Evolutionary conservation across 2,113 vertebrate genomes (phyloP).

Genomic region (Peromyscus polionotus): DNA sequence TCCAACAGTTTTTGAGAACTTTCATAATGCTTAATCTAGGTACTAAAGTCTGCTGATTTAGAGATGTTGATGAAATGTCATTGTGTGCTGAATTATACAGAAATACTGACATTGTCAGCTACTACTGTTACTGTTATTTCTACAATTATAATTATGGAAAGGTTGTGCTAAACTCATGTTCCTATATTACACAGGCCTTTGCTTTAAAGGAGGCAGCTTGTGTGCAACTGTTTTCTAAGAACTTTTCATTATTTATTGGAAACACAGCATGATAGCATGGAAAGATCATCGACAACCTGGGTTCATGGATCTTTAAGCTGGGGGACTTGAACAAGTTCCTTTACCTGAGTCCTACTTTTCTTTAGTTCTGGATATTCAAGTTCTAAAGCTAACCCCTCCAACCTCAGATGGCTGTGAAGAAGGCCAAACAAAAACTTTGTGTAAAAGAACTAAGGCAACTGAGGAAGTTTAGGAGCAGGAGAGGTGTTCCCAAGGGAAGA

Average conservation of each 20-base stretch:
- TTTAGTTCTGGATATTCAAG: constrained; percentile 29
- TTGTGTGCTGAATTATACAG: neutral
- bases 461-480: neutral
- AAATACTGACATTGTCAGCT: neutral
- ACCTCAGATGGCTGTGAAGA: neutral
- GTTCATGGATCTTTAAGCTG: neutral
- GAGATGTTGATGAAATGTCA: neutral
- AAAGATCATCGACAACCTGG: neutral
- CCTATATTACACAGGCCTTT: neutral
- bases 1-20: neutral
- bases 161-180: constrained; percentile 4
- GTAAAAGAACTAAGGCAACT: neutral
- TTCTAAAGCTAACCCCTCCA: constrained; percentile 17
- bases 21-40: constrained; percentile 9
- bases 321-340: constrained; percentile 5
- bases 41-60: neutral
- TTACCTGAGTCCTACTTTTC: neutral
- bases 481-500: too few species aligned
- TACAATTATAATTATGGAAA: neutral
- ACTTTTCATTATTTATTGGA: neutral
- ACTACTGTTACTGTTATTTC: neutral
- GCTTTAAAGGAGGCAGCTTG: constrained; percentile 12
- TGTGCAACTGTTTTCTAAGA: constrained; percentile 9
- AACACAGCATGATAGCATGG: neutral
- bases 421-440: constrained; percentile 6